phyloP scores from a whole-genome alignment of 2,888 invertebrate species.

The Machimus rusticus region DNA sequence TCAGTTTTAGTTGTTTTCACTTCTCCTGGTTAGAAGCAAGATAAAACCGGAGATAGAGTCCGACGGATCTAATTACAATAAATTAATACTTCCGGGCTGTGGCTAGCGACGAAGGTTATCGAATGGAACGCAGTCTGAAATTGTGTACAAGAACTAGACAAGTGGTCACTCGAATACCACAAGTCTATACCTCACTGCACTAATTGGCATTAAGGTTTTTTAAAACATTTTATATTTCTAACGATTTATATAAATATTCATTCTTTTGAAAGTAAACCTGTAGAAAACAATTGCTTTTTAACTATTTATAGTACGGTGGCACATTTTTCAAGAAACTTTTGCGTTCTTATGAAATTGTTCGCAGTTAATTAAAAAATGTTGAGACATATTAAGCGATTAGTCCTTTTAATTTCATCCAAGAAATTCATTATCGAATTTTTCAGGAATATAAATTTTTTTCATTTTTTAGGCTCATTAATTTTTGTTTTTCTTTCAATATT shows the following conservation, averaged over 20 bases:
- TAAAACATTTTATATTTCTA: neutral
- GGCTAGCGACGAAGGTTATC: neutral
- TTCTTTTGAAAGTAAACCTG: neutral
- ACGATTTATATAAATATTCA: neutral
- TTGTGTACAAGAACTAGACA: neutral
- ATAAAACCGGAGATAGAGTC: neutral
- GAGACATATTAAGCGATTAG: too few species aligned
- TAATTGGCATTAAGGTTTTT: neutral
- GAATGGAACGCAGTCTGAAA: neutral
- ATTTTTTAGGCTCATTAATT: too few species aligned
- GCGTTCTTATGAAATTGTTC: neutral
- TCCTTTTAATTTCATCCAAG: too few species aligned
- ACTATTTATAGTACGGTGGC: neutral
- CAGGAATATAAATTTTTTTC: too few species aligned
- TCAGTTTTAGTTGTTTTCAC: neutral
- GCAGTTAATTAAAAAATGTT: too few species aligned
- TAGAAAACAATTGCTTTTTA: neutral
- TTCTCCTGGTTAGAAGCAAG: neutral
- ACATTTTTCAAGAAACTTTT: neutral
- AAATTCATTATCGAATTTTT: too few species aligned
- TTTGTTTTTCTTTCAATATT: too few species aligned
- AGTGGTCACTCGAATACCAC: neutral
- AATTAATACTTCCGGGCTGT: neutral
- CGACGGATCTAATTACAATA: neutral
- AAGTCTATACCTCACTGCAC: neutral